Conservation (phyloP, 2,113 vertebrate species). For the Amblyornis subalaris region DNA sequence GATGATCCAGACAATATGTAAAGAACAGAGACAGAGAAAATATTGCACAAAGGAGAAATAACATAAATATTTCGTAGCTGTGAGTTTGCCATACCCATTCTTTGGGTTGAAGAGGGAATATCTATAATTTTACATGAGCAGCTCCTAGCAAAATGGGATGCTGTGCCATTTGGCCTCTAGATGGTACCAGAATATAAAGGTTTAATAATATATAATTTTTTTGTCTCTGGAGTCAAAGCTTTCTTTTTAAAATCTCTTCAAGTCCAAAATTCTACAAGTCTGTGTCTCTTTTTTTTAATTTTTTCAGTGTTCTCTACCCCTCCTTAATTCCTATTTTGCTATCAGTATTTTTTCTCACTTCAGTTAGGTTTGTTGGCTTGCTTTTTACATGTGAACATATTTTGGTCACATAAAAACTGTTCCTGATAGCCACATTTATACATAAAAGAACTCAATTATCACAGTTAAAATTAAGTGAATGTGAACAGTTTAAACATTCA, state of each 20-base stretch:
- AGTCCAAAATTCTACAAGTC: background rate
- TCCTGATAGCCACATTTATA: background rate
- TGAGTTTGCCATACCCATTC: background rate
- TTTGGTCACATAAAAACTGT: background rate
- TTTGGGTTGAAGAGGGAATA: background rate
- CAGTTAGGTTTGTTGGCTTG: background rate
- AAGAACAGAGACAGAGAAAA: background rate
- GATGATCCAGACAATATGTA: background rate
- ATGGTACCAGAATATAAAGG: slow-evolving; percentile 48
- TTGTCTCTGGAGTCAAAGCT: background rate
- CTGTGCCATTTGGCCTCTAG: slow-evolving; percentile 51
- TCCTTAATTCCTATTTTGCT: background rate
- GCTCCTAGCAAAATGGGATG: background rate
- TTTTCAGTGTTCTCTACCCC: background rate
- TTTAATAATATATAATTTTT: slow-evolving; percentile 1
- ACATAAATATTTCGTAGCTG: background rate
- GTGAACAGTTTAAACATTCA: background rate
- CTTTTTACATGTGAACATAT: background rate
- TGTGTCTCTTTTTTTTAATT: background rate
- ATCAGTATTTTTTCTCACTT: background rate
- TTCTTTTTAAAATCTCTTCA: background rate
- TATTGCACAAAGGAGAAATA: background rate
- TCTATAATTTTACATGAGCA: background rate
- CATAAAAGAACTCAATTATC: background rate
- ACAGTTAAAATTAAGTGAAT: background rate